Evolutionary conservation across 2,888 invertebrate genomes (phyloP).

Genomic region (Pterostichus madidus): DNA sequence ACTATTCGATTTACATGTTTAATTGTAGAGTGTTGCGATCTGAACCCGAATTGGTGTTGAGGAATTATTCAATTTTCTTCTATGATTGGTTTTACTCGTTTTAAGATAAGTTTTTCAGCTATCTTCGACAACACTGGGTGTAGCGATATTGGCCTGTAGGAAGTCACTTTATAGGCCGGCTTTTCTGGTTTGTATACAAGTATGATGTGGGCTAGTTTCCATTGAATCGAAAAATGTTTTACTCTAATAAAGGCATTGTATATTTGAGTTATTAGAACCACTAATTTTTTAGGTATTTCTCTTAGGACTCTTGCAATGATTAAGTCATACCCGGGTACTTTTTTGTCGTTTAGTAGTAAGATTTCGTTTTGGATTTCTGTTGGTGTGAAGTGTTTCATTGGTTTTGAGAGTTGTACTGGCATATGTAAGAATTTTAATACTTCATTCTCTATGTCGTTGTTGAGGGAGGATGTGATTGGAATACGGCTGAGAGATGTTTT

Average conservation of each 20-base stretch:
- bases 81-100: constrained; percentile 55
- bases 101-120: constrained; percentile 69
- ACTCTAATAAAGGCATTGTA: constrained; percentile 67
- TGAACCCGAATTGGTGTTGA: constrained; percentile 9
- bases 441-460: too few species aligned
- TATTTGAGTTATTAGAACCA: constrained; percentile 61
- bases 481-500: too few species aligned
- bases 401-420: too few species aligned
- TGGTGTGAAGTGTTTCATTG: too few species aligned
- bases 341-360: constrained; percentile 39
- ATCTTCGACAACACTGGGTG: constrained; percentile 68
- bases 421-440: too few species aligned
- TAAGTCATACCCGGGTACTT: constrained; percentile 69
- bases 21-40: constrained; percentile 19
- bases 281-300: constrained; percentile 37
- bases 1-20: constrained; percentile 10
- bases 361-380: neutral
- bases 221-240: constrained; percentile 67
- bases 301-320: constrained; percentile 68
- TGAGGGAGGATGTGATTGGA: too few species aligned
- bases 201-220: constrained; percentile 68
- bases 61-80: constrained; percentile 26
- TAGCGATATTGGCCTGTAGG: constrained; percentile 68
- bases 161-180: constrained; percentile 62
- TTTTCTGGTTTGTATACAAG: constrained; percentile 69